Evolutionary conservation across 1,140 invertebrate genomes (phyloP).

Genomic region (Zaprionus taronus): DNA sequence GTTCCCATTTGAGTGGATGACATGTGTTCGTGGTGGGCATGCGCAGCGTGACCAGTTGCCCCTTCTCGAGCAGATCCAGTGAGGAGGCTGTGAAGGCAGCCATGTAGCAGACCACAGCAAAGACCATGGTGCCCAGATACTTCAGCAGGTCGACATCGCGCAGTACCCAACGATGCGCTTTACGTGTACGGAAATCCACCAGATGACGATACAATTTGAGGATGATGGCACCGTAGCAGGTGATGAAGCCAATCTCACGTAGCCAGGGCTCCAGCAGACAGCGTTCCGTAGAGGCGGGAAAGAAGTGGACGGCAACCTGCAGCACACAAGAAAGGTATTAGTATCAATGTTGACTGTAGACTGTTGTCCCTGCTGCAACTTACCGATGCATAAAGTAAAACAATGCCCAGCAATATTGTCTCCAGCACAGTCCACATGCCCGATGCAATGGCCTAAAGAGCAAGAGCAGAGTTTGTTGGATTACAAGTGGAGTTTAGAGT

Average conservation of each 20-base stretch:
- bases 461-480: background rate
- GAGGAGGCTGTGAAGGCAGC: slow-evolving; percentile 92
- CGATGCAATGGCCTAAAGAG: slow-evolving; percentile 89
- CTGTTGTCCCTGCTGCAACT: slow-evolving; percentile 79
- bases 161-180: slow-evolving; percentile 94
- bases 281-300: slow-evolving; percentile 89
- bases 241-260: slow-evolving; percentile 94
- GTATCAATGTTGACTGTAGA: background rate
- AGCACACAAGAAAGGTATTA: slow-evolving; percentile 52
- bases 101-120: slow-evolving; percentile 93
- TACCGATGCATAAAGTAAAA: slow-evolving; percentile 94
- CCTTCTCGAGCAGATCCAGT: slow-evolving; percentile 86
- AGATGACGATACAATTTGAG: slow-evolving; percentile 94
- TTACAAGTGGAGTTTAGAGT: background rate
- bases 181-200: slow-evolving; percentile 92
- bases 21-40: slow-evolving; percentile 88
- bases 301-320: slow-evolving; percentile 93
- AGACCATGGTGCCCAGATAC: slow-evolving; percentile 90
- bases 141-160: slow-evolving; percentile 93
- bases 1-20: slow-evolving; percentile 94
- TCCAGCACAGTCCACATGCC: slow-evolving; percentile 96
- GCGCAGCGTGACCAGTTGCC: slow-evolving; percentile 79
- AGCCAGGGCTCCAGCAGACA: slow-evolving; percentile 95
- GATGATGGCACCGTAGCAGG: slow-evolving; percentile 95
- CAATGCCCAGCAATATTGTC: slow-evolving; percentile 92